Evolutionary conservation across 2,888 invertebrate species (phyloP), one percentile per base, ranked within the genome.

Genomic region (Tenthredo notha): DNA sequence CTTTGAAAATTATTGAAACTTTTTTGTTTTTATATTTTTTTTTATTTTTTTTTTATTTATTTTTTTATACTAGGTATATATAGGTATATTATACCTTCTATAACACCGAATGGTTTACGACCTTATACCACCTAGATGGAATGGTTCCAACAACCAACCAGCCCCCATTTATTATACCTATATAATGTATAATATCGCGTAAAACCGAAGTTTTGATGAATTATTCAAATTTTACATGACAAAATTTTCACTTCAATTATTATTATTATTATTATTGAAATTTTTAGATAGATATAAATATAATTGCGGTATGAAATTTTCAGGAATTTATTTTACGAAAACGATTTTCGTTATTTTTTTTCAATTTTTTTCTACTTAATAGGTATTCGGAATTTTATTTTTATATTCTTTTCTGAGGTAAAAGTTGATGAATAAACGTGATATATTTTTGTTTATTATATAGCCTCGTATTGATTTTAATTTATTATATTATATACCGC

Each of bases 81-180:
- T 37, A 15, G 33, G 6, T 12, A 70, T 67, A 10, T 43, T 43
- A 43, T 43, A 43, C 40, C 37, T 37, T 37, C 0, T 43, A 43
- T n/a, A n/a, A n/a, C n/a, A n/a, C n/a, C n/a, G n/a, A 47, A 47
- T 47, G 47, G 47, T 47, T 47, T 47, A 47, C 47, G 47, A 67
- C 21, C n/a, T 58, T 61, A 1, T 61, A 61, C 10, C 21, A 61
- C 1, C 10, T 61, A 70, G 21, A 70, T 33, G 70, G 18, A 70
- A 72, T 37, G 70, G 37, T 72, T 72, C 70, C 70, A 72, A 72
- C 70, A 72, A 40, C 70, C 70, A 72, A 40, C 70, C 37, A 29
- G 1, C 54, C n/a, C 54, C 54, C 10, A 61, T 21, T 61, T 61
- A 61, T 61, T 18, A 70, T 15, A 70, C 9, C 12, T 67, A 67